Percentiles rank a stretch among this genome's conserved stretches.
Conservation (phyloP, 2,797 vertebrate species). For the Syngnathus rostellatus region DNA sequence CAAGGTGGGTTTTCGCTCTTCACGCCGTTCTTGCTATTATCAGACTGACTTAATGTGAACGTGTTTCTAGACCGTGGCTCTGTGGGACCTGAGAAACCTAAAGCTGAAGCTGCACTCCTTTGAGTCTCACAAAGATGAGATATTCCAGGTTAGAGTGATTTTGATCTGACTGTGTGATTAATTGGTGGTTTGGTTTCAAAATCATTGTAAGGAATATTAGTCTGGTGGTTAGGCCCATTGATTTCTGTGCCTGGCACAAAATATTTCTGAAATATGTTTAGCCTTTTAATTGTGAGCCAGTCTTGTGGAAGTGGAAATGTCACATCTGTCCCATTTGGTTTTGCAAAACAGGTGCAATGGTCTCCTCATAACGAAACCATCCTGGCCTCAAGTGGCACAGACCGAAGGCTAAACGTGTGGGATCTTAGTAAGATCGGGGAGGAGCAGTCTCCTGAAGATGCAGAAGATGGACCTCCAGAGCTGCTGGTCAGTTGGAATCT, state of each 20-base stretch:
- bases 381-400: slow-evolving; percentile 93
- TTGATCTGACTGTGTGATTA: background rate
- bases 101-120: slow-evolving; percentile 97
- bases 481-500: slow-evolving; percentile 76
- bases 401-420: slow-evolving; percentile 93
- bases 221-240: background rate
- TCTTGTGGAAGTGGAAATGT: background rate
- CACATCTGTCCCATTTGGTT: background rate
- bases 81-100: slow-evolving; percentile 95
- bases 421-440: slow-evolving; percentile 99
- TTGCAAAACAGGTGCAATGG: slow-evolving; percentile 87
- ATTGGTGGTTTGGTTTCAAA: background rate
- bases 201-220: background rate
- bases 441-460: slow-evolving; percentile 94
- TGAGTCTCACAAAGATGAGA: slow-evolving; percentile 98
- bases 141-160: slow-evolving; percentile 83
- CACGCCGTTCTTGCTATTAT: background rate
- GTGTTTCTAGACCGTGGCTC: slow-evolving; percentile 82
- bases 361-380: slow-evolving; percentile 98
- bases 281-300: background rate
- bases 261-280: background rate
- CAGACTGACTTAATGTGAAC: background rate
- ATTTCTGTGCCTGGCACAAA: background rate
- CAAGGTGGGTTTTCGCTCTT: slow-evolving; percentile 67
- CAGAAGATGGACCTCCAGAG: slow-evolving; percentile 93